Evolutionary conservation across 23 tunicate species (phyloP), one percentile per base, ranked within the genome.

Genomic region (Ciona savignyi): DNA sequence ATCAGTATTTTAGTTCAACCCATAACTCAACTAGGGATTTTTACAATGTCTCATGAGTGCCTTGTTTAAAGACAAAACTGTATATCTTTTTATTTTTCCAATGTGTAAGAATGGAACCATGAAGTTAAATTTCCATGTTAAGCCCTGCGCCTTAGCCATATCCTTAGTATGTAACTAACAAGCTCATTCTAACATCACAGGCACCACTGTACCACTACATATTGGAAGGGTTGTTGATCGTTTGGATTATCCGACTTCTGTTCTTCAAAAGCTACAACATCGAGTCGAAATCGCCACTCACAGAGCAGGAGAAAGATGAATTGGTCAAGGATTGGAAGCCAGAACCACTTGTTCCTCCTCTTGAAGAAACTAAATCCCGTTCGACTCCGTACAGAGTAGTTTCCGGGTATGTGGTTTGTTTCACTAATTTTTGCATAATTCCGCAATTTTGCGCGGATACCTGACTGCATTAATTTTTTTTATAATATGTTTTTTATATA

Each of bases 121-220:
- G n/a, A n/a, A n/a, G n/a, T n/a, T n/a, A n/a, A n/a, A n/a, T n/a
- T n/a, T n/a, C n/a, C n/a, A n/a, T n/a, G n/a, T n/a, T n/a, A n/a
- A n/a, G n/a, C n/a, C n/a, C n/a, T n/a, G n/a, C n/a, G n/a, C n/a
- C n/a, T n/a, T n/a, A n/a, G n/a, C n/a, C n/a, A n/a, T n/a, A n/a
- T n/a, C n/a, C n/a, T n/a, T n/a, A n/a, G n/a, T n/a, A n/a, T n/a
- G n/a, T n/a, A n/a, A n/a, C n/a, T n/a, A n/a, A n/a, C n/a, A n/a
- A n/a, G n/a, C n/a, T n/a, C n/a, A n/a, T n/a, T n/a, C n/a, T n/a
- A n/a, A n/a, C 34, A 11, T 74, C 66, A 1, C 77, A 88, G 89
- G 99, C 96, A 1, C 99, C 99, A 30, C 68, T 83, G 28, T 95
- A 95, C 65, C 99, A 95, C 67, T 60, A 87, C 27, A 75, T 81